Evolutionary conservation across 1,140 invertebrate species (phyloP), one percentile per base, ranked within the genome.

Genomic region (Orius insidiosus): DNA sequence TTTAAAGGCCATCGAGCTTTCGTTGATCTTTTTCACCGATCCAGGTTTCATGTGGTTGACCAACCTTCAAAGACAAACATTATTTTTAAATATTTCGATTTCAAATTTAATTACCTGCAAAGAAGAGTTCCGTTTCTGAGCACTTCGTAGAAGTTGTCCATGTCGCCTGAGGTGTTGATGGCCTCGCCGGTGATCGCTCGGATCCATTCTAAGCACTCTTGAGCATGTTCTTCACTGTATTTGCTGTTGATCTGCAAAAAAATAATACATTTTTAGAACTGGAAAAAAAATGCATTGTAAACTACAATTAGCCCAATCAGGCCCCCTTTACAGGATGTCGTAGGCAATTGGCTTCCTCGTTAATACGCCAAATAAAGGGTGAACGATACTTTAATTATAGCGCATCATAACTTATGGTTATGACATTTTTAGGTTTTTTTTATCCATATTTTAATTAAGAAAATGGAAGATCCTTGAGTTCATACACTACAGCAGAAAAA

Each of bases 161-260:
- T 83, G 54, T 87, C 82, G 2, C 89, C 88, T 45, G 72, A 78
- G 9, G 76, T 79, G 60, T 80, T 80, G 49, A 85, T 74, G 24
- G 81, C 71, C 53, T 87, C 82, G 1, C 75, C 76, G 2, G 78
- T 88, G 34, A 94, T 75, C 9, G 68, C 65, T 57, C 79, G 78
- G 53, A 96, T 84, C 90, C 90, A 95, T 69, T 87, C 79, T 56
- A 95, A 65, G 55, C 78, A 77, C 69, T 94, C 85, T 53, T 79
- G 73, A 0, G 88, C 89, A 51, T 92, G 72, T 58, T 90, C 82
- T 62, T 90, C 85, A 60, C 82, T 93, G 68, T 93, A 96, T 69
- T 96, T 96, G 60, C 84, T 85, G 62, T 87, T 88, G 50, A 93
- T 86, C 89, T 94, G 69, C 2, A 48, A 49, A 34, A 38, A 15